Percentiles rank a stretch among this genome's conserved stretches.
Conservation (phyloP, 1,140 invertebrate genomes). For the Akabosia matsudoensis region DNA sequence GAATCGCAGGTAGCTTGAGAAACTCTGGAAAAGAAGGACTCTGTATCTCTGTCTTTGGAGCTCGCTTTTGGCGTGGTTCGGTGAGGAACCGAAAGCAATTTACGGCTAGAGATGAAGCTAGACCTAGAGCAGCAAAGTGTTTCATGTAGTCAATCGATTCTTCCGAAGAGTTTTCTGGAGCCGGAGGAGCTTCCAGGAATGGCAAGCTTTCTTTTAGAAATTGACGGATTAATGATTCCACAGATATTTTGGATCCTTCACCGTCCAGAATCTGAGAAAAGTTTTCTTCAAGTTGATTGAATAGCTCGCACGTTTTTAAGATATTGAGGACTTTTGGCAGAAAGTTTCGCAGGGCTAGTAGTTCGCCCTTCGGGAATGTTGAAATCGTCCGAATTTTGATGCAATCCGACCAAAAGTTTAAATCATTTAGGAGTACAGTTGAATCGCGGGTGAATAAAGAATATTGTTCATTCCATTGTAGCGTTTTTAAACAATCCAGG, state of each 20-base stretch:
- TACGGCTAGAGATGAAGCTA: neutral
- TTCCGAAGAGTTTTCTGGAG: too few species aligned
- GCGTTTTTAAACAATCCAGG: neutral
- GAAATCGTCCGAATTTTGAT: constrained; percentile 23
- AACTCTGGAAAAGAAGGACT: neutral
- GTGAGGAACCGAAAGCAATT: neutral
- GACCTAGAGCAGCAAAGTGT: neutral
- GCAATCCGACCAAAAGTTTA: constrained; percentile 31
- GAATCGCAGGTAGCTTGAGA: neutral
- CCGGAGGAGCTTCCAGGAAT: too few species aligned
- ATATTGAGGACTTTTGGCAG: constrained; percentile 29
- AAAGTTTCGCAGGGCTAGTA: constrained; percentile 20
- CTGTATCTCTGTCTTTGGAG: neutral
- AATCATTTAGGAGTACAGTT: constrained; percentile 3
- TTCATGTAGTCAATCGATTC: neutral
- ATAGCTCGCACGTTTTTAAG: constrained; percentile 37
- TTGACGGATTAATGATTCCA: neutral
- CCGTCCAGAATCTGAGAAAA: neutral
- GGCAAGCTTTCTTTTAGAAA: constrained; percentile 1
- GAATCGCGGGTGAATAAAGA: constrained; percentile 18
- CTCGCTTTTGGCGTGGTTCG: neutral
- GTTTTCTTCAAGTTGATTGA: constrained; percentile 38
- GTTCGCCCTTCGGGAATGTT: neutral
- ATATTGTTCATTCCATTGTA: constrained; percentile 21
- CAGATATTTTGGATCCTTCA: neutral